A percentile compares a stretch with the other conserved stretches of the same genome.
These are phyloP conservation scores for Drosophila subsilvestris DNA, from an alignment of 2,888 invertebrate genomes.

Conservation along the genomic window DNA sequence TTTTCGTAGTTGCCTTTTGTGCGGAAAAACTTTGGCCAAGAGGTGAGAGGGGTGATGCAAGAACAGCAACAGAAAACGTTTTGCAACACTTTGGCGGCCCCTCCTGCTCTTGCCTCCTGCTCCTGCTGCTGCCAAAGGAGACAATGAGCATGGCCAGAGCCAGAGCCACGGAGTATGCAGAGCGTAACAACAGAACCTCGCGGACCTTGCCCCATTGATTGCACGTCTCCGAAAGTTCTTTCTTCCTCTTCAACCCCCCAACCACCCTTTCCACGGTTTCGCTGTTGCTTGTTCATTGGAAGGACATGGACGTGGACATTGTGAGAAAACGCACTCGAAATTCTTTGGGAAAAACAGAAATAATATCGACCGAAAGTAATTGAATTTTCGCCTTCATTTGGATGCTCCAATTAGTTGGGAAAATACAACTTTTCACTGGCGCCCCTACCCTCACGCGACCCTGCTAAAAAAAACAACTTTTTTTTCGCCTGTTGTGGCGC, in stretches of 20 bases:
- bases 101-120: conserved; percentile 1
- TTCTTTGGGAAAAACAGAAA: conserved; percentile 33
- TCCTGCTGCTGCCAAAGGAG: not conserved
- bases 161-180: conserved; percentile 8
- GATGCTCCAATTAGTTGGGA: conserved; percentile 67
- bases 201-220: conserved; percentile 59
- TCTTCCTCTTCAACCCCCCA: conserved; percentile 38
- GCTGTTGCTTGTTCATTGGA: conserved; percentile 8
- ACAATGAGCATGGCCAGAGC: not conserved
- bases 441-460: not conserved
- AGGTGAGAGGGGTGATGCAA: conserved; percentile 50
- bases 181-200: conserved; percentile 41
- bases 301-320: conserved; percentile 10
- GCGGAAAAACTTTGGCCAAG: conserved; percentile 53
- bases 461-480: not conserved
- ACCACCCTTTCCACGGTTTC: conserved; percentile 2
- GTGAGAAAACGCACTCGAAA: conserved; percentile 50
- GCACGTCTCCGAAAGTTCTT: conserved; percentile 52
- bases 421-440: conserved; percentile 15
- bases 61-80: conserved; percentile 52
- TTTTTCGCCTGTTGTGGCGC: not conserved
- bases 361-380: conserved; percentile 75
- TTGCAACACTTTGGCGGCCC: conserved; percentile 65
- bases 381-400: conserved; percentile 75
- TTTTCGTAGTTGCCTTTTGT: conserved; percentile 76